Conservation (phyloP, 2,113 vertebrate species). For the Amphilophus citrinellus region DNA sequence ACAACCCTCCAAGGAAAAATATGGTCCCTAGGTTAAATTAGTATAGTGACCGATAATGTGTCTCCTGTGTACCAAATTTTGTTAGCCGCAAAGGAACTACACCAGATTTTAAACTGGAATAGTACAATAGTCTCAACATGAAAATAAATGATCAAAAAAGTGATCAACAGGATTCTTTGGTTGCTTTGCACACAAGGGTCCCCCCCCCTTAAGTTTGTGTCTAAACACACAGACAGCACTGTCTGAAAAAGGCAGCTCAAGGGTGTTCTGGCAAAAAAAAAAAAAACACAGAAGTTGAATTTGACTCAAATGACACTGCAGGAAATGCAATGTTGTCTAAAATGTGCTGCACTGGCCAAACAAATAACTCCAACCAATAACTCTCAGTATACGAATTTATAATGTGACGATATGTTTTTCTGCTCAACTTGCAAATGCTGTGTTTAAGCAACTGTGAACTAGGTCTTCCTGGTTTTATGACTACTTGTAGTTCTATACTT, state of each 20-base stretch:
- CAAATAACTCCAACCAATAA: background rate
- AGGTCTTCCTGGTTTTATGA: background rate
- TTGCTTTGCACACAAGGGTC: no score
- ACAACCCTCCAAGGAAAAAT: constrained; percentile 41
- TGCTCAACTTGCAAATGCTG: background rate
- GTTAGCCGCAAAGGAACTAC: background rate
- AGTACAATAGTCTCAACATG: background rate
- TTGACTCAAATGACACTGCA: background rate
- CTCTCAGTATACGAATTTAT: background rate
- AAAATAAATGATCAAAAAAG: background rate
- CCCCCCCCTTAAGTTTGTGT: background rate
- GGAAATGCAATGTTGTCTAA: background rate
- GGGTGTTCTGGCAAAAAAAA: no score
- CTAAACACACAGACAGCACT: background rate
- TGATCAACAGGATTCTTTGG: background rate
- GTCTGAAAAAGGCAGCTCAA: background rate
- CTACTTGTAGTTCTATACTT: background rate
- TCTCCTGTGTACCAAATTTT: background rate
- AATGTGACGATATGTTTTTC: background rate
- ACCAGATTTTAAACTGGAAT: background rate
- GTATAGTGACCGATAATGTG: constrained; percentile 2
- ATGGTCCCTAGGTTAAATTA: constrained; percentile 4
- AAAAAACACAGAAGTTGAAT: background rate
- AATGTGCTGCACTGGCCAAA: constrained; percentile 4
- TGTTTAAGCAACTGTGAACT: background rate